These are phyloP conservation scores for Hypotaenidia philippensis DNA, from an alignment of 2,797 vertebrate species.

Conservation along the genomic window DNA sequence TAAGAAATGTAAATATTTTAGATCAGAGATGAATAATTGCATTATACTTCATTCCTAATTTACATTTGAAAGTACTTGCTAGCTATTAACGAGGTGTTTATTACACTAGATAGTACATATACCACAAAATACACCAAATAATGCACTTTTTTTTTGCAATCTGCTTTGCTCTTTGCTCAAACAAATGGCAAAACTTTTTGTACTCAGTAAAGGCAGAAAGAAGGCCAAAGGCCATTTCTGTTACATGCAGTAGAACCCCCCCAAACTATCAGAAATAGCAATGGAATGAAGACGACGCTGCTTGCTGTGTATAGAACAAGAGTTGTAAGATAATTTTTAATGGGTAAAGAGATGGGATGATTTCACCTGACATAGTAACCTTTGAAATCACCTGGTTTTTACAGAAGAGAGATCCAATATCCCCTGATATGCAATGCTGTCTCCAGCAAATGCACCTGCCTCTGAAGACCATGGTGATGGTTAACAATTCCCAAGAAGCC, in stretches of 20 bases:
- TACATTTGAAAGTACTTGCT: background rate
- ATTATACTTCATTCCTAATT: slow-evolving; percentile 27
- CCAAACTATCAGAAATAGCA: background rate
- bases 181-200: background rate
- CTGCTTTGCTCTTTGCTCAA: background rate
- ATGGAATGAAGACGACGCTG: background rate
- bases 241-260: background rate
- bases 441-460: background rate
- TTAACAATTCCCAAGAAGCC: background rate
- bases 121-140: background rate
- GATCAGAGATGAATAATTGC: background rate
- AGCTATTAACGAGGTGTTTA: background rate
- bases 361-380: background rate
- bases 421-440: background rate
- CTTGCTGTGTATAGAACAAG: background rate
- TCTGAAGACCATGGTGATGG: background rate
- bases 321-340: background rate
- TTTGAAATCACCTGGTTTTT: background rate
- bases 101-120: background rate
- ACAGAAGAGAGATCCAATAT: background rate
- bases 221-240: background rate
- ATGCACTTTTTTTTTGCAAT: background rate
- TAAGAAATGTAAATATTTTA: slow-evolving; percentile 34
- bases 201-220: background rate
- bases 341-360: background rate